Conservation (phyloP, 2,113 vertebrate genomes). For the Gallinago media region DNA sequence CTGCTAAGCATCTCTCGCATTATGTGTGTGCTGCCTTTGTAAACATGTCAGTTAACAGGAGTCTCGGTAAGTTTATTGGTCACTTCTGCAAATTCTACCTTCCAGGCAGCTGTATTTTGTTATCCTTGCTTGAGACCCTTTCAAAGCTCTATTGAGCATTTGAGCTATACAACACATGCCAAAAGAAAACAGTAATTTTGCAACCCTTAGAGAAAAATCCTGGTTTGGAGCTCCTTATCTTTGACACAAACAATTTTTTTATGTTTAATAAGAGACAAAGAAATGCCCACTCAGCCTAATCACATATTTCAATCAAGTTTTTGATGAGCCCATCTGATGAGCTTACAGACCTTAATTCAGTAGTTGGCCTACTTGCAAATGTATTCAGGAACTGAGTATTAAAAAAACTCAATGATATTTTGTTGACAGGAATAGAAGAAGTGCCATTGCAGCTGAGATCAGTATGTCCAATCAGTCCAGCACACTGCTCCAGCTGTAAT, state of each 20-base stretch:
- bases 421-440: not conserved
- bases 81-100: not conserved
- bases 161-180: not conserved
- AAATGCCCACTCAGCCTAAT: not conserved
- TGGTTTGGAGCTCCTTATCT: not conserved
- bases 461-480: not conserved
- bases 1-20: not conserved
- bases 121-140: not conserved
- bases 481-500: not conserved
- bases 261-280: not conserved
- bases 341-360: not conserved
- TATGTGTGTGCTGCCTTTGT: not conserved
- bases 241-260: not conserved
- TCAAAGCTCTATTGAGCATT: not conserved
- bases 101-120: not conserved
- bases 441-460: not conserved
- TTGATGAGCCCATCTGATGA: not conserved
- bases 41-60: not conserved
- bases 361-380: not conserved
- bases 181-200: not conserved
- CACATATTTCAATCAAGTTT: accelerated
- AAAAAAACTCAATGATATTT: not conserved
- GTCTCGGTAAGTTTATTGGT: not conserved
- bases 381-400: not conserved
- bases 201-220: not conserved